Evolutionary conservation across 2,888 invertebrate species (phyloP), one percentile per base, ranked within the genome.

Genomic region (Deroplatys truncata): DNA sequence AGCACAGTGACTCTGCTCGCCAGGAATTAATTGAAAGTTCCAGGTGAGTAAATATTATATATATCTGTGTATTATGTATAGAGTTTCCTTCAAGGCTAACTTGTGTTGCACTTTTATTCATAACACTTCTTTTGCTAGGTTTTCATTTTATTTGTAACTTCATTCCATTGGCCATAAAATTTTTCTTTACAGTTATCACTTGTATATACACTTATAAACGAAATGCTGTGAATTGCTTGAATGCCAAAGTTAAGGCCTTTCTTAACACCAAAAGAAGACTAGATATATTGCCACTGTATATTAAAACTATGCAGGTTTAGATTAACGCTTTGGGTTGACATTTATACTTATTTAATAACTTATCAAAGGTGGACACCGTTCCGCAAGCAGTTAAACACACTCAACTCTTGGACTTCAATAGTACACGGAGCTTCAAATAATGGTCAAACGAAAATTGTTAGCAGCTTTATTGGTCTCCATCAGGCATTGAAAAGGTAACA

Each of bases 21-120:
- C 93, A 93, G 87, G 93, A 93, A 20, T 92, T 92, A 82, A 92
- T 92, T 16, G 90, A 90, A 29, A 90, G 84, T 35, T 89, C 89
- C 72, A 90, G 90, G 90, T 90, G 82, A 10, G 82, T 83, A 49
- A 35, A 29, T 43, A 28, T n/a, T n/a, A 35, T n/a, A 29, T 84
- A 9, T 20, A 84, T 84, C 1, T 28, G 7, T 84, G 7, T 15
- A 28, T 84, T 31, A 84, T 28, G 29, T 84, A 84, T 28, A 84
- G 29, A 1, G 16, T 25, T 84, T 84, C 10, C 29, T 29, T 83
- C 13, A n/a, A 28, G n/a, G 10, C 28, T 83, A 28, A n/a, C 83
- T 10, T 83, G 83, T 16, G n/a, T 10, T 83, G 10, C 28, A 28
- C 15, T 28, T 16, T 83, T 83, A 28, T 28, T 83, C 83, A n/a